Evolutionary conservation across 2,888 invertebrate genomes (phyloP).

Genomic region (Cantharis rufa): DNA sequence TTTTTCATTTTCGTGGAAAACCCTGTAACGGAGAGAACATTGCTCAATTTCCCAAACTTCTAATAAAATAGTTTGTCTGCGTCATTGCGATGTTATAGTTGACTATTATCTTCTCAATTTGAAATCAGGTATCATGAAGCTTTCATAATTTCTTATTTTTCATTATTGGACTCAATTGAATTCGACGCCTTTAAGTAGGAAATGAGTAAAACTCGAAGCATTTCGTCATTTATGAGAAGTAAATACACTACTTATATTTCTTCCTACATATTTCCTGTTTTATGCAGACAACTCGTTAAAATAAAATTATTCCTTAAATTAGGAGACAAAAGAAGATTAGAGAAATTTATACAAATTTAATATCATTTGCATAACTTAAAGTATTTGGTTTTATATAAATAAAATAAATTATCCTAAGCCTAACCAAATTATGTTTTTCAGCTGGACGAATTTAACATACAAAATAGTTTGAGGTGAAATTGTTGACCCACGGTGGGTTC

Average conservation of each 20-base stretch:
- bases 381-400: not conserved
- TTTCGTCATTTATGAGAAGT: constrained; percentile 27
- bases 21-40: too few species aligned
- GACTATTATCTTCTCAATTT: not conserved
- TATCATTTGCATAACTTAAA: not conserved
- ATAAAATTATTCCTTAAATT: constrained; percentile 20
- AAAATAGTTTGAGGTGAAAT: not conserved
- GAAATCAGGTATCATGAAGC: not conserved
- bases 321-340: constrained; percentile 6
- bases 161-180: constrained; percentile 10
- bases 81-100: not conserved
- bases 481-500: too few species aligned
- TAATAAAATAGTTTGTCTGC: too few species aligned
- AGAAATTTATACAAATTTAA: not conserved
- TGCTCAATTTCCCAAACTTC: too few species aligned
- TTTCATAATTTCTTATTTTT: not conserved
- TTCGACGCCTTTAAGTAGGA: constrained; percentile 18
- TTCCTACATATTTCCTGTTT: constrained; percentile 33
- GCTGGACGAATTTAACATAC: not conserved
- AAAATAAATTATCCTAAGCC: not conserved
- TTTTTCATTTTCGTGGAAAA: too few species aligned
- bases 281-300: constrained; percentile 16
- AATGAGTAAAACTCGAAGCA: constrained; percentile 23
- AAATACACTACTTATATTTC: constrained; percentile 21
- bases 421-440: not conserved